phyloP scores from a whole-genome alignment of 2,113 vertebrate genomes.

The Muntiacus reevesi region DNA sequence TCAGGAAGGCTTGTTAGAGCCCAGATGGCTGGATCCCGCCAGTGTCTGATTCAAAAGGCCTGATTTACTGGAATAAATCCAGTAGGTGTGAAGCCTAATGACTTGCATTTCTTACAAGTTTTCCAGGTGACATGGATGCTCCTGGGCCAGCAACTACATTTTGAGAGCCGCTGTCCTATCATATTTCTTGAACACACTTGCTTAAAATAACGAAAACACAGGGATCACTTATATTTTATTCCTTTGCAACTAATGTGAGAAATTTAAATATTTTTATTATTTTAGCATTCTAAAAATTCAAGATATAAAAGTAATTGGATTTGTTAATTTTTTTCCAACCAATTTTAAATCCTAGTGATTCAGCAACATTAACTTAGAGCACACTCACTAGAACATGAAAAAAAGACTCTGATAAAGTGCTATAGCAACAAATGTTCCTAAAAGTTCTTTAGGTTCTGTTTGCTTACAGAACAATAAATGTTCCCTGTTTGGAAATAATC shows the following conservation, averaged over 20 bases:
- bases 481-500: conserved; percentile 60
- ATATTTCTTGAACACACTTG: background rate
- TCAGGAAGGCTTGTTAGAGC: background rate
- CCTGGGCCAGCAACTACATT: background rate
- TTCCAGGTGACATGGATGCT: background rate
- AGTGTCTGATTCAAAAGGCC: background rate
- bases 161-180: no score
- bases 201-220: background rate
- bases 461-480: conserved; percentile 51
- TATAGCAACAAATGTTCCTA: background rate
- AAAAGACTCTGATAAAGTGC: background rate
- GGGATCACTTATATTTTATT: background rate
- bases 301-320: background rate
- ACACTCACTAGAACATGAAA: background rate
- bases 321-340: background rate
- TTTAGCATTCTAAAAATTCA: background rate
- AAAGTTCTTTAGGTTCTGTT: conserved; percentile 53
- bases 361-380: background rate
- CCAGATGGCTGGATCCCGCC: background rate
- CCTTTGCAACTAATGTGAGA: background rate
- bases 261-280: background rate
- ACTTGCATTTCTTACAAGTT: background rate
- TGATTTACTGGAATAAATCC: no score
- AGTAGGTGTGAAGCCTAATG: background rate
- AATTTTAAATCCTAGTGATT: background rate